A percentile compares a stretch with the other conserved stretches of the same genome.
These are phyloP conservation scores for Mya arenaria DNA, from an alignment of 1,140 invertebrate species.

Conservation along the genomic window DNA sequence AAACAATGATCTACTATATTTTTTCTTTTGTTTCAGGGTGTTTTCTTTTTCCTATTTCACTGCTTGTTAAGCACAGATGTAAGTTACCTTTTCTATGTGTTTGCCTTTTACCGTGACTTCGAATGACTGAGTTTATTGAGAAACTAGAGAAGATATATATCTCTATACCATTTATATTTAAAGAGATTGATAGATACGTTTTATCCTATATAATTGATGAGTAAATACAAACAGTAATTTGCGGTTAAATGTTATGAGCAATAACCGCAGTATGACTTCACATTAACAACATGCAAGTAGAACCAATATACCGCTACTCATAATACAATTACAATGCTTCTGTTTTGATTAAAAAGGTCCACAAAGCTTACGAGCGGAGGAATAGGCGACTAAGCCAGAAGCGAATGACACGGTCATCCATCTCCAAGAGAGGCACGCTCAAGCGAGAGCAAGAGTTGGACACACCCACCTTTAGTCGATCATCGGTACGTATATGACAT, in stretches of 20 bases:
- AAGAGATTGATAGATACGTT: too few species aligned
- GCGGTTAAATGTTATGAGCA: too few species aligned
- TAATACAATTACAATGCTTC: too few species aligned
- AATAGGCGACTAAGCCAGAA: slow-evolving; percentile 25
- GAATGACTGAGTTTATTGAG: too few species aligned
- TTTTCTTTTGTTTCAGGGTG: slow-evolving; percentile 62
- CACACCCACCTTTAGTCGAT: neutral
- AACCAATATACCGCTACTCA: too few species aligned
- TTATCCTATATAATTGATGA: too few species aligned
- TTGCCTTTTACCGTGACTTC: neutral
- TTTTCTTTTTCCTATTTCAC: slow-evolving; percentile 71
- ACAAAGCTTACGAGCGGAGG: slow-evolving; percentile 60
- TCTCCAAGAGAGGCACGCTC: slow-evolving; percentile 10
- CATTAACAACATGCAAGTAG: too few species aligned
- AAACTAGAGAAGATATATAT: too few species aligned
- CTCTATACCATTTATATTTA: too few species aligned
- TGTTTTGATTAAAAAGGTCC: too few species aligned
- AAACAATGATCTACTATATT: neutral
- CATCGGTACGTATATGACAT: neutral
- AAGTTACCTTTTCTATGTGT: slow-evolving; percentile 41
- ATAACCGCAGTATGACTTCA: too few species aligned
- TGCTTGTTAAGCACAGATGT: slow-evolving; percentile 71
- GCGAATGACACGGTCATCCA: slow-evolving; percentile 10
- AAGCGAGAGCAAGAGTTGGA: slow-evolving; percentile 1
- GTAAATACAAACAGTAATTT: too few species aligned